These are phyloP conservation scores for Motacilla tschutschensis DNA, from an alignment of 2,113 vertebrate species.

Conservation along the genomic window DNA sequence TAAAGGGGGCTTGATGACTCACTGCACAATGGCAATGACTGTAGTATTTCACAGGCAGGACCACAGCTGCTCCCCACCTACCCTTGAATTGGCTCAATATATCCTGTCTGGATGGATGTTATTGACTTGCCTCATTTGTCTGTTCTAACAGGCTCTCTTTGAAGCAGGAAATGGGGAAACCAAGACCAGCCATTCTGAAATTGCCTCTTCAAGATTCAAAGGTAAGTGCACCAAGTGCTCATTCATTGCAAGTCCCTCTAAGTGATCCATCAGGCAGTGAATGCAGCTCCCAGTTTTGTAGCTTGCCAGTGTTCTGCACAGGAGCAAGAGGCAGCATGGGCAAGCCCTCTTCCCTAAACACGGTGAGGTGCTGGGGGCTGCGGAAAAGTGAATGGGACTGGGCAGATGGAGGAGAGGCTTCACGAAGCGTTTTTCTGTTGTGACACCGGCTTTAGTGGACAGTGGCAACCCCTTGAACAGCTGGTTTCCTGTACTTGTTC, in stretches of 20 bases:
- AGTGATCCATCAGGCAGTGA: not conserved
- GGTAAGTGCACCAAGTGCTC: not conserved
- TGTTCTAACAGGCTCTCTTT: slow-evolving; percentile 66
- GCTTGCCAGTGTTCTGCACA: not conserved
- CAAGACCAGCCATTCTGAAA: slow-evolving; percentile 6
- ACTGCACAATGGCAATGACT: slow-evolving; percentile 55
- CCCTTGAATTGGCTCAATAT: slow-evolving; percentile 85
- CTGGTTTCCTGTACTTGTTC: not conserved
- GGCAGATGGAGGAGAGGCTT: not conserved
- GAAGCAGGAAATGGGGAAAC: slow-evolving; percentile 58
- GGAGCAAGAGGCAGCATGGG: not conserved
- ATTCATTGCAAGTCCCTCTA: not conserved
- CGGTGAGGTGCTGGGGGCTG: not conserved
- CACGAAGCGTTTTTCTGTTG: not conserved
- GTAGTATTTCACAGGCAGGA: slow-evolving; percentile 68
- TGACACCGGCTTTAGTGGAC: not conserved
- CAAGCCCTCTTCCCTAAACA: not conserved
- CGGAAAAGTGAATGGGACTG: not conserved
- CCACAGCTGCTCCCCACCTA: slow-evolving; percentile 80
- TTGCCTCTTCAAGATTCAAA: not conserved
- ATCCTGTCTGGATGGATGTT: slow-evolving; percentile 74
- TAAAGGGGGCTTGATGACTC: slow-evolving; percentile 65
- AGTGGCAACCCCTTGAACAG: not conserved
- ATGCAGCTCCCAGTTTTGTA: not conserved
- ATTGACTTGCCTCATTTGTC: slow-evolving; percentile 77